These are phyloP conservation scores for Passer montanus DNA, from an alignment of 2,113 vertebrate genomes.

Conservation along the genomic window DNA sequence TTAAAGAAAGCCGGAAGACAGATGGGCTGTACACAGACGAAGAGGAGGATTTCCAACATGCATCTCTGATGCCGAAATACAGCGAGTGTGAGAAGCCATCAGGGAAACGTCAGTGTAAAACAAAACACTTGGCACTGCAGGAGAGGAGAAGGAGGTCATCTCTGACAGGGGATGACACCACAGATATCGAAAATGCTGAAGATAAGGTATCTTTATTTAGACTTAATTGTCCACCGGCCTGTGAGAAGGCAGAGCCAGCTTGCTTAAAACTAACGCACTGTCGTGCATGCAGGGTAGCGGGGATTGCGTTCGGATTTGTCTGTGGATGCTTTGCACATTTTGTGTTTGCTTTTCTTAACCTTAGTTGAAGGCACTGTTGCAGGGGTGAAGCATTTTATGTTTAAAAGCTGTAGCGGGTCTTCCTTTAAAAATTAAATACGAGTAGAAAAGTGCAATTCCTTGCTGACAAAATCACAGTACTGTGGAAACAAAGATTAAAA, in stretches of 20 bases:
- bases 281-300: neutral
- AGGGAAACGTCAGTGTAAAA: slow-evolving; percentile 98
- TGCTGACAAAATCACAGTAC: neutral
- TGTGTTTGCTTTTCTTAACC: neutral
- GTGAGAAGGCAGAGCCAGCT: neutral
- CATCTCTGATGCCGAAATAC: slow-evolving; percentile 87
- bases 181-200: slow-evolving; percentile 77
- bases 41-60: slow-evolving; percentile 78
- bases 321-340: neutral
- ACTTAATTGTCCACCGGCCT: slow-evolving; percentile 37
- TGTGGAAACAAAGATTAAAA: neutral
- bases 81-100: slow-evolving; percentile 94
- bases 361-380: neutral
- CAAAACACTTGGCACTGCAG: slow-evolving; percentile 92
- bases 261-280: neutral
- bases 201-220: slow-evolving; percentile 81
- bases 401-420: neutral
- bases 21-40: slow-evolving; percentile 81
- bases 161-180: slow-evolving; percentile 74
- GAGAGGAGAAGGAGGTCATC: slow-evolving; percentile 81
- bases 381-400: neutral
- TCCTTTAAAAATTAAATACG: neutral
- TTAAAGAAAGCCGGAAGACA: slow-evolving; percentile 87
- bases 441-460: neutral
- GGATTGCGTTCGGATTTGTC: neutral